Base-by-base conservation (phyloP, 2,113 vertebrate species). In the Lipophrys pholis region DNA sequence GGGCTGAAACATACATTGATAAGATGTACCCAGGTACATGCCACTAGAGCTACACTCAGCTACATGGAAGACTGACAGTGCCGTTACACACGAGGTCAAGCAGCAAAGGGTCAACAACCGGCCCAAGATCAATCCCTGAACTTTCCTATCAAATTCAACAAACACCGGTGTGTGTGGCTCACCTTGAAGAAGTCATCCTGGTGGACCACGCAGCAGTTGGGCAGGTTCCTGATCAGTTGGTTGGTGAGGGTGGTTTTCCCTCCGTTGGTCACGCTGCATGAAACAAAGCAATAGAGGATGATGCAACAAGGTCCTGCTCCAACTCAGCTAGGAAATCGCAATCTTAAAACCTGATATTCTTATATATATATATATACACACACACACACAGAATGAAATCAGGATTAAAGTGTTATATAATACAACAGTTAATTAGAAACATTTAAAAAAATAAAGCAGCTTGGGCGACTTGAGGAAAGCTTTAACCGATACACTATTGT, bases 161-260 rank as follows among this genome's bases (percentile, higher is more conserved):
- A 0, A 0, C 2, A 3, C 16, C 7, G 36, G 69, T 15, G 1
- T 43, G n/a, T 67, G 40, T 1, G 38, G 3, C 91, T 93, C 91
- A 98, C 96, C 97, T 97, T 97, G 92, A 95, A 98, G 86, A 99
- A 98, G 90, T 97, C 95, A 54, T 98, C 97, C 80, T 98, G 97
- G 69, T 97, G 96, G 30, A 98, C 95, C 46, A 97, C 95, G 12
- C 97, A 97, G 90, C 97, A 97, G 94, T 96, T 98, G 83, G 96
- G 95, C 83, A 98, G 90, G 15, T 73, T 89, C 76, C 86, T 93
- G 67, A 89, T 90, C 52, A 98, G 89, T 17, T 71, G 70, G 79
- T 94, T 87, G 45, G 97, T 96, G 81, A 98, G 94, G 43, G 97
- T 99, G 61, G 96, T 99, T 87, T 97, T 98, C 54, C 97, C 97